phyloP scores from a whole-genome alignment of 2,888 invertebrate genomes.

The Deroplatys truncata region DNA sequence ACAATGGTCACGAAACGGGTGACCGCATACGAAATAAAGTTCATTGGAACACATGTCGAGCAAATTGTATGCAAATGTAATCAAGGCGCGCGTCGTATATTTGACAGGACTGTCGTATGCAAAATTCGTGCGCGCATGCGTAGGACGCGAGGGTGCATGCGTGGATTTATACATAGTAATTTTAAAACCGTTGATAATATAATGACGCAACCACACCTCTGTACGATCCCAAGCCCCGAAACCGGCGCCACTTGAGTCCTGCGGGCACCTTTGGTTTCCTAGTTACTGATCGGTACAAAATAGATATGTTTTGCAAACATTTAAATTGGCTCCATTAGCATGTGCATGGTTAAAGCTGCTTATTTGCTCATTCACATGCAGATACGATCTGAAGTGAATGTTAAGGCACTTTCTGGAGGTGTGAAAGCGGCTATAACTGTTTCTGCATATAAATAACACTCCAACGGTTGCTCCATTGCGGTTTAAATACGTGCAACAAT shows the following conservation, averaged over 20 bases:
- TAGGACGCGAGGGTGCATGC: neutral
- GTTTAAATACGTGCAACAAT: too few relatives aligned
- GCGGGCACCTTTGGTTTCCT: too few relatives aligned
- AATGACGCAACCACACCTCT: neutral
- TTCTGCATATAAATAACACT: too few relatives aligned
- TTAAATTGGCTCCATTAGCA: too few relatives aligned
- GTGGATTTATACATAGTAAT: neutral
- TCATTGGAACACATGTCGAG: neutral
- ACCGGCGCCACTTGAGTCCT: neutral
- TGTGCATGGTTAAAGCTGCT: too few relatives aligned
- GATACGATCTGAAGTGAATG: too few relatives aligned
- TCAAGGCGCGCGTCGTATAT: neutral
- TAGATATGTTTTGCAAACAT: too few relatives aligned
- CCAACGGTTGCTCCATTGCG: too few relatives aligned
- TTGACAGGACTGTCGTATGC: neutral
- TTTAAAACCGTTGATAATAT: neutral
- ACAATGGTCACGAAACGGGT: neutral
- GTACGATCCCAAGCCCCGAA: neutral
- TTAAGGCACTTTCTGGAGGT: too few relatives aligned
- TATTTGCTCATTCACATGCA: too few relatives aligned
- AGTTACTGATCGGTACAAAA: neutral
- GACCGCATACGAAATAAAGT: neutral
- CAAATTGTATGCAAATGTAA: neutral
- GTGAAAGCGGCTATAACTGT: too few relatives aligned
- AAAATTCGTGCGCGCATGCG: neutral